Evolutionary conservation across 1,140 invertebrate species (phyloP).

Genomic region (Trachymyrmex septentrionalis): DNA sequence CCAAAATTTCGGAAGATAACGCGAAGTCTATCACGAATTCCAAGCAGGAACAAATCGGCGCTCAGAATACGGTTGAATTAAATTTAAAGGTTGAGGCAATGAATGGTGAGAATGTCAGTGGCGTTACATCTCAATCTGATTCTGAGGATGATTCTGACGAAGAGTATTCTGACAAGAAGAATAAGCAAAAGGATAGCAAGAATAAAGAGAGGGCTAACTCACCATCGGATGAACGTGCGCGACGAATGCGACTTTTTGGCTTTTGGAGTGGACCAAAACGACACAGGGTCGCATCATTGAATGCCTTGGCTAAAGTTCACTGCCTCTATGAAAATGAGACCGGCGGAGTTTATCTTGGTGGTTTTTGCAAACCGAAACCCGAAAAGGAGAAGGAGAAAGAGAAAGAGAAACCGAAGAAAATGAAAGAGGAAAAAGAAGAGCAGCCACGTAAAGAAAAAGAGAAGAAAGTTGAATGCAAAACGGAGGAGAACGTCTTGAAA

Average conservation of each 20-base stretch:
- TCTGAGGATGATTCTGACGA: slow-evolving; percentile 74
- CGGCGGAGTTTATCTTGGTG: slow-evolving; percentile 89
- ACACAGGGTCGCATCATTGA: slow-evolving; percentile 94
- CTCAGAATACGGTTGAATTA: slow-evolving; percentile 74
- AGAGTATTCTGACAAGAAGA: slow-evolving; percentile 75
- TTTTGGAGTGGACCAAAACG: slow-evolving; percentile 91
- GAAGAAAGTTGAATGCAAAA: slow-evolving; percentile 78
- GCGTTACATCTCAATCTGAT: slow-evolving; percentile 74
- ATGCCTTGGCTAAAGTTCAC: slow-evolving; percentile 96
- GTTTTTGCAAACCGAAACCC: slow-evolving; percentile 85
- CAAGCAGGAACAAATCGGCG: slow-evolving; percentile 63
- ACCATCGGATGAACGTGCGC: slow-evolving; percentile 82
- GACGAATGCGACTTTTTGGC: slow-evolving; percentile 86
- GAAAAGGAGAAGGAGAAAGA: slow-evolving; percentile 83
- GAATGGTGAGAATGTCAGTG: slow-evolving; percentile 72
- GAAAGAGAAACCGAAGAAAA: slow-evolving; percentile 74
- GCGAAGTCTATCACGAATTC: slow-evolving; percentile 61
- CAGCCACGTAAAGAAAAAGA: slow-evolving; percentile 73
- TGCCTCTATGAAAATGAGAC: slow-evolving; percentile 96
- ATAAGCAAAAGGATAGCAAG: slow-evolving; percentile 71
- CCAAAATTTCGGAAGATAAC: slow-evolving; percentile 74
- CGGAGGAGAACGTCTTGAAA: slow-evolving; percentile 82
- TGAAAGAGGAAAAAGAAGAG: slow-evolving; percentile 74
- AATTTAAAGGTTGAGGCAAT: slow-evolving; percentile 81
- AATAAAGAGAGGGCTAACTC: slow-evolving; percentile 77